These are phyloP conservation scores for Sialis fuliginosa DNA, from an alignment of 2,888 invertebrate genomes.

Conservation along the genomic window DNA sequence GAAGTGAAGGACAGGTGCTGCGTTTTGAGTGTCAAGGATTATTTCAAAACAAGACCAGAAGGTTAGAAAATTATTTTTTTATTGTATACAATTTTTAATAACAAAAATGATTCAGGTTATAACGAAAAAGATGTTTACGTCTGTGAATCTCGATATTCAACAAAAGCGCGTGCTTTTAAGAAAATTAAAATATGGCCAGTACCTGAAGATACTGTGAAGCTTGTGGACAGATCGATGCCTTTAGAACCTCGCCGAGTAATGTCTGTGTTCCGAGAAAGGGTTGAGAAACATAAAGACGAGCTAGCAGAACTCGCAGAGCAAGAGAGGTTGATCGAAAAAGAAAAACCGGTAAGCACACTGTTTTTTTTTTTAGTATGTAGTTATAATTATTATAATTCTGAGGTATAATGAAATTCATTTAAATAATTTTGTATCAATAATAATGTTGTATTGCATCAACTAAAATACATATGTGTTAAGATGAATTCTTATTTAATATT, in stretches of 20 bases:
- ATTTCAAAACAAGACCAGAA: constrained; percentile 77
- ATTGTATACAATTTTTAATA: neutral
- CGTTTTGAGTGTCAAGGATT: constrained; percentile 88
- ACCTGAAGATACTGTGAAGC: constrained; percentile 40
- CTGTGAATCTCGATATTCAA: constrained; percentile 88
- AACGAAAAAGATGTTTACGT: constrained; percentile 89
- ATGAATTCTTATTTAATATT: no score
- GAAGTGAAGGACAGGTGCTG: constrained; percentile 79
- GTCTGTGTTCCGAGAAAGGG: constrained; percentile 81
- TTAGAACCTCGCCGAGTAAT: constrained; percentile 75
- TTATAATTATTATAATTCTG: no score
- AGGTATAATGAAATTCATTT: no score
- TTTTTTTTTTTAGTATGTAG: neutral
- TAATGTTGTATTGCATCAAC: no score
- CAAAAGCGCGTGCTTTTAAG: constrained; percentile 73
- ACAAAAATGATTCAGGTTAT: constrained; percentile 32
- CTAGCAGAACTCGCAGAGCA: constrained; percentile 67
- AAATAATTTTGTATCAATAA: no score
- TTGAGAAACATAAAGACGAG: constrained; percentile 82
- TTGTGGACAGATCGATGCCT: constrained; percentile 50
- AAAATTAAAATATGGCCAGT: constrained; percentile 75
- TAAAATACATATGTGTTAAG: no score
- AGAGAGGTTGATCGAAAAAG: constrained; percentile 68
- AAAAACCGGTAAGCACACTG: constrained; percentile 46
- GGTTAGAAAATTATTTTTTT: constrained; percentile 22